phyloP scores from a whole-genome alignment of 2,888 invertebrate species.

The Rutpela maculata region DNA sequence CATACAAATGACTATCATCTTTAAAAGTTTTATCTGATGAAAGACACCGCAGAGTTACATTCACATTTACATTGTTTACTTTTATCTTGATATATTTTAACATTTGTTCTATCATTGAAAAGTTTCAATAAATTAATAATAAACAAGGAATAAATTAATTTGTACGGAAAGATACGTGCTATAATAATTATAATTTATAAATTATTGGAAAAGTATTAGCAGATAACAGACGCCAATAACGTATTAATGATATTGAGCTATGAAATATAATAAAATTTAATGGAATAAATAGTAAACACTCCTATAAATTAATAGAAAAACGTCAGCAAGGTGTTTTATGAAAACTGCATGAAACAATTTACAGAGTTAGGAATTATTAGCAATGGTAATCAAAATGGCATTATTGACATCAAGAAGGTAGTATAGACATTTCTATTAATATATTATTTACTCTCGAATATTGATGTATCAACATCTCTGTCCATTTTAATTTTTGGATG shows the following conservation, averaged over 20 bases:
- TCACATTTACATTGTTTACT: not conserved
- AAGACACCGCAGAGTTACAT: not conserved
- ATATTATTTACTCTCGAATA: too few species aligned
- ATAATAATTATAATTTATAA: not conserved
- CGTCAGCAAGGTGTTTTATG: too few species aligned
- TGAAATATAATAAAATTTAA: not conserved
- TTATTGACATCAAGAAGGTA: too few species aligned
- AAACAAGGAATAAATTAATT: not conserved
- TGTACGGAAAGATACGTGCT: not conserved
- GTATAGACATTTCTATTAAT: too few species aligned
- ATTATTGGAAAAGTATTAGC: not conserved
- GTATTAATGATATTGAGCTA: too few species aligned
- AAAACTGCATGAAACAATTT: too few species aligned
- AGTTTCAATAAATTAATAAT: not conserved
- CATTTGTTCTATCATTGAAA: not conserved
- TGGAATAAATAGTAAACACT: not conserved
- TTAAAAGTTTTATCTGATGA: not conserved
- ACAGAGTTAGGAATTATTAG: too few species aligned
- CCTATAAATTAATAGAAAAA: not conserved
- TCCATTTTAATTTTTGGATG: too few species aligned
- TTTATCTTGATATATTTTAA: not conserved
- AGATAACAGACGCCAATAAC: not conserved
- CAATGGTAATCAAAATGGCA: too few species aligned
- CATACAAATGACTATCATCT: not conserved
- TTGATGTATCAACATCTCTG: too few species aligned